Evolutionary conservation across 1,140 invertebrate genomes (phyloP).

Genomic region (Trichogramma pretiosum): DNA sequence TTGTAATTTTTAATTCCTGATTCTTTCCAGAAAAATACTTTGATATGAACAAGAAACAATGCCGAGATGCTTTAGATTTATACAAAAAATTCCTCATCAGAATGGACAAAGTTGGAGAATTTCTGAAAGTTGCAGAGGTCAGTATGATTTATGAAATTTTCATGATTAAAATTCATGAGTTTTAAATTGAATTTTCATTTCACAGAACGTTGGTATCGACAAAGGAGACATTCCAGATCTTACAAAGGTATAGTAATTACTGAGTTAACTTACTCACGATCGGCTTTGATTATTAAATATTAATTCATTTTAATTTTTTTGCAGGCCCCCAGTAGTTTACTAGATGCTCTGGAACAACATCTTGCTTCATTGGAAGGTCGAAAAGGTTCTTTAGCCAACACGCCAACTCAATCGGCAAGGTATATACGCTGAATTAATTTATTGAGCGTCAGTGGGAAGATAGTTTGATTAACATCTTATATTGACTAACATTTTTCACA

Average conservation of each 20-base stretch:
- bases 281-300: conserved; percentile 5
- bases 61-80: conserved; percentile 92
- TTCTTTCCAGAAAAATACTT: conserved; percentile 84
- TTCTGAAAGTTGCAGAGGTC: conserved; percentile 92
- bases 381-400: conserved; percentile 76
- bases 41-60: conserved; percentile 99
- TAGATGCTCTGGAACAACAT: conserved; percentile 96
- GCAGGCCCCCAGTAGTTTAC: conserved; percentile 89
- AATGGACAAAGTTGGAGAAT: conserved; percentile 98
- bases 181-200: conserved; percentile 23
- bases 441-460: conserved; percentile 7
- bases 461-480: neutral
- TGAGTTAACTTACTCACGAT: too few species aligned
- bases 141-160: conserved; percentile 12
- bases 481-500: too few species aligned
- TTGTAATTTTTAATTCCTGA: neutral
- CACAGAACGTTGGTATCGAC: conserved; percentile 93
- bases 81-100: conserved; percentile 98
- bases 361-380: conserved; percentile 86
- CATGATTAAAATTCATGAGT: too few species aligned
- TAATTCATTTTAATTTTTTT: conserved; percentile 16
- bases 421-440: conserved; percentile 30
- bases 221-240: conserved; percentile 98
- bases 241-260: conserved; percentile 63
- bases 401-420: conserved; percentile 76